These are phyloP conservation scores for Amiota mariae DNA, from an alignment of 2,888 invertebrate species.

Conservation along the genomic window DNA sequence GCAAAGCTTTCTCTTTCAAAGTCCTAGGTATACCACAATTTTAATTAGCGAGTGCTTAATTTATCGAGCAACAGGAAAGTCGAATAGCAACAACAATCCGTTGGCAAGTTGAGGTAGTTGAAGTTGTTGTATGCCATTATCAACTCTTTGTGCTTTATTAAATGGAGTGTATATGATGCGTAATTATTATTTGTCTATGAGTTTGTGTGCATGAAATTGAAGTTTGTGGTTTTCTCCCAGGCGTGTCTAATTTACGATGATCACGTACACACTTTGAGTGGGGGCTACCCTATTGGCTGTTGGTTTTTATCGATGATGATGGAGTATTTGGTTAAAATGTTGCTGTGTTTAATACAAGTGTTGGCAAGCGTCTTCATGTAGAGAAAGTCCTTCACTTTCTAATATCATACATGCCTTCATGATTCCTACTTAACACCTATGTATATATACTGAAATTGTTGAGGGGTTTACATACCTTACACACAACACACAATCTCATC, in stretches of 20 bases:
- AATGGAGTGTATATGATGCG: constrained; percentile 21
- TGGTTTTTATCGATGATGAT: neutral
- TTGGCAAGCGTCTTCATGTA: too few species aligned
- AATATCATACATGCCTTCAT: neutral
- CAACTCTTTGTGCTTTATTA: neutral
- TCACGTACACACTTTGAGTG: neutral
- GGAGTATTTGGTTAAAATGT: neutral
- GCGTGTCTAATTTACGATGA: neutral
- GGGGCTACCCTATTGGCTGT: neutral
- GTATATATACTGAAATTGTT: constrained; percentile 53
- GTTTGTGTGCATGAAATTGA: neutral
- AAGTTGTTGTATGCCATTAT: too few species aligned
- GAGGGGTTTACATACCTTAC: constrained; percentile 55
- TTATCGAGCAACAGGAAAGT: constrained; percentile 44
- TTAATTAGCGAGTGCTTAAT: constrained; percentile 62
- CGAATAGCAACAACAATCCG: neutral
- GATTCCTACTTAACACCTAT: constrained; percentile 13
- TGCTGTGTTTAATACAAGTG: neutral
- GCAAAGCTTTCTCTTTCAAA: neutral
- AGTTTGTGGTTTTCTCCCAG: neutral
- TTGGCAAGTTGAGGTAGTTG: too few species aligned
- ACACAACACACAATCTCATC: constrained; percentile 45
- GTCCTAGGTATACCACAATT: constrained; percentile 52
- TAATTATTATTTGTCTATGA: constrained; percentile 11
- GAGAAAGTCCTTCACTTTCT: neutral